Evolutionary conservation across 2,888 invertebrate species (phyloP), one percentile per base, ranked within the genome.

Genomic region (Apocheima hispidaria): DNA sequence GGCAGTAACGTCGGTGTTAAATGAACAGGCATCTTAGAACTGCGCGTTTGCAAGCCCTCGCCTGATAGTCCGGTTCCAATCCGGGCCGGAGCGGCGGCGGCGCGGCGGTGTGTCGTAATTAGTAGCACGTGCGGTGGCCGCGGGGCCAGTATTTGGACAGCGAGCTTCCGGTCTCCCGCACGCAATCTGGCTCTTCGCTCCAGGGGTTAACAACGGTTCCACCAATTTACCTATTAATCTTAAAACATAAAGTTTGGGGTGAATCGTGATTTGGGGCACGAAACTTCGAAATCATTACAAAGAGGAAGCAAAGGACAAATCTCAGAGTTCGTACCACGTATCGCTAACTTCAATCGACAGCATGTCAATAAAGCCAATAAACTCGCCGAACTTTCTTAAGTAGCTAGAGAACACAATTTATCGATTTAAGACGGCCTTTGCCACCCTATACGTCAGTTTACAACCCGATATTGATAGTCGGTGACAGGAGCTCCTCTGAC

Each of bases 361-460:
- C 66, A 68, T 82, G 88, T 88, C 90, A 90, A 90, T 89, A 85
- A 86, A 86, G 80, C 83, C 86, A 87, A 88, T 89, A 87, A 84
- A 87, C 75, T 84, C 77, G 75, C 81, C 80, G 71, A 88, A 90
- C 82, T 89, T 88, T 83, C 79, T 82, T 87, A 89, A 88, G 88
- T 86, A 88, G 83, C 79, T 77, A 71, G 78, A 76, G 81, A 88
- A 88, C 84, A 84, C 86, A 87, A 83, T 88, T 86, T 90, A 90
- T 90, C 85, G 90, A 90, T 90, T 90, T 84, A 81, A 85, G 83
- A 69, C 78, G 82, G 79, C 84, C 86, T 88, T 81, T 84, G 81
- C 87, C 87, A 90, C 90, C 90, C 89, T 78, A 87, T 86, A 87
- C 82, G 87, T 90, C 90, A 88, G 80, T 87, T 88, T 88, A 84